phyloP scores from a whole-genome alignment of 2,797 vertebrate genomes.

The Myripristis jacobus region DNA sequence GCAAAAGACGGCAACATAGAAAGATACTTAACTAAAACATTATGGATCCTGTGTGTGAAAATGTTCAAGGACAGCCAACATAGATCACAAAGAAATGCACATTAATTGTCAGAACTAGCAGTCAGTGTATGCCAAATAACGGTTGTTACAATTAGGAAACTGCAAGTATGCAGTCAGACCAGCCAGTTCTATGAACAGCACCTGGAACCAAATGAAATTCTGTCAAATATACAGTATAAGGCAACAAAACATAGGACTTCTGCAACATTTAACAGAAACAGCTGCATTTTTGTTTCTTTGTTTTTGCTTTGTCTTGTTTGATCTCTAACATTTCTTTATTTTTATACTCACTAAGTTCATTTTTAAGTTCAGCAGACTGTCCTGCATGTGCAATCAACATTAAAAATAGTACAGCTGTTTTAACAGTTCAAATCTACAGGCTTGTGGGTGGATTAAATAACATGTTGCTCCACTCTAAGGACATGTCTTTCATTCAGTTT shows the following conservation, averaged over 20 bases:
- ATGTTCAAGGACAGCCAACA: background rate
- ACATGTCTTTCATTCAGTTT: conserved; percentile 30
- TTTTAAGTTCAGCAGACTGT: conserved; percentile 6
- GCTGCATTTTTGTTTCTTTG: too few relatives aligned
- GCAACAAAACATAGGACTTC: conserved; percentile 14
- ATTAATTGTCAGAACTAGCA: background rate
- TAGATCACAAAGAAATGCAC: background rate
- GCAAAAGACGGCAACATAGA: background rate
- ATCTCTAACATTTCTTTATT: background rate
- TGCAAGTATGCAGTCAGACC: background rate
- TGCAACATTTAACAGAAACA: background rate
- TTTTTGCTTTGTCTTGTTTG: too few relatives aligned
- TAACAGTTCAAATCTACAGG: conserved; percentile 21
- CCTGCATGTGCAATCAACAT: conserved; percentile 1
- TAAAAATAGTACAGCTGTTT: conserved; percentile 12
- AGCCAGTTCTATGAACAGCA: background rate
- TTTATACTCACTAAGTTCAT: background rate
- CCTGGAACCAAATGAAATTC: conserved; percentile 6
- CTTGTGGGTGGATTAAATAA: background rate
- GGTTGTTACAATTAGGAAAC: background rate
- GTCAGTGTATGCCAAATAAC: background rate
- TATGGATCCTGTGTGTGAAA: background rate
- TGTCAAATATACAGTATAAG: conserved; percentile 34
- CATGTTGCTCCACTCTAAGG: conserved; percentile 2
- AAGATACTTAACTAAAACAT: background rate